Evolutionary conservation across 2,113 vertebrate species (phyloP).

Genomic region (Copsychus sechellarum): DNA sequence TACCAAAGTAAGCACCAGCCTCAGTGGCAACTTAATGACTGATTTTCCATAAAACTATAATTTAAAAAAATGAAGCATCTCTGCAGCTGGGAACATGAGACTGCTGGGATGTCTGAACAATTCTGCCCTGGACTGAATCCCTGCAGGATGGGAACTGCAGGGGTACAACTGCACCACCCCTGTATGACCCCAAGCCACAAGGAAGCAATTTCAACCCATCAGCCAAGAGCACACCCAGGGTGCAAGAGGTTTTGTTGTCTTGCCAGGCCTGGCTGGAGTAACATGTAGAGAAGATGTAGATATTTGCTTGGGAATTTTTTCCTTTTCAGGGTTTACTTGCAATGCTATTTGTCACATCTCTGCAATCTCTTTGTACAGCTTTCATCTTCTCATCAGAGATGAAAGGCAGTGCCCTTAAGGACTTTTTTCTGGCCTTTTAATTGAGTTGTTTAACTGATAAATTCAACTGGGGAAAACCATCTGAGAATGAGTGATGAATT

Average conservation of each 20-base stretch:
- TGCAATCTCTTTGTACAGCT: background rate
- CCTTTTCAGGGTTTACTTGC: background rate
- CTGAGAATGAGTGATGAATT: background rate
- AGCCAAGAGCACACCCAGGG: background rate
- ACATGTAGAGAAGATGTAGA: background rate
- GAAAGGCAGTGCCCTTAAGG: background rate
- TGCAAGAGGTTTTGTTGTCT: background rate
- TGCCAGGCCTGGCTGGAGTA: background rate
- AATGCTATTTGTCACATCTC: background rate
- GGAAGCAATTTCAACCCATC: background rate
- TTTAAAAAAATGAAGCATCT: background rate
- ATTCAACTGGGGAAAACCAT: background rate
- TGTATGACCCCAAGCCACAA: background rate
- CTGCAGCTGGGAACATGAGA: background rate
- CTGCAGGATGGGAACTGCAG: background rate
- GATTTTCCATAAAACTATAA: background rate
- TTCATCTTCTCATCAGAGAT: background rate
- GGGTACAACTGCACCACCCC: background rate
- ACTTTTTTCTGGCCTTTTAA: slow-evolving; percentile 13
- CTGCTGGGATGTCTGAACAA: background rate
- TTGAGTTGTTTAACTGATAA: slow-evolving; percentile 7
- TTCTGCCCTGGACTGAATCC: background rate
- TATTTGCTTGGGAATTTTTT: background rate
- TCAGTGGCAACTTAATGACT: background rate
- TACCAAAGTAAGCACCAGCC: background rate